phyloP scores from a whole-genome alignment of 2,797 vertebrate species.

The Rousettus madagascariensis region DNA sequence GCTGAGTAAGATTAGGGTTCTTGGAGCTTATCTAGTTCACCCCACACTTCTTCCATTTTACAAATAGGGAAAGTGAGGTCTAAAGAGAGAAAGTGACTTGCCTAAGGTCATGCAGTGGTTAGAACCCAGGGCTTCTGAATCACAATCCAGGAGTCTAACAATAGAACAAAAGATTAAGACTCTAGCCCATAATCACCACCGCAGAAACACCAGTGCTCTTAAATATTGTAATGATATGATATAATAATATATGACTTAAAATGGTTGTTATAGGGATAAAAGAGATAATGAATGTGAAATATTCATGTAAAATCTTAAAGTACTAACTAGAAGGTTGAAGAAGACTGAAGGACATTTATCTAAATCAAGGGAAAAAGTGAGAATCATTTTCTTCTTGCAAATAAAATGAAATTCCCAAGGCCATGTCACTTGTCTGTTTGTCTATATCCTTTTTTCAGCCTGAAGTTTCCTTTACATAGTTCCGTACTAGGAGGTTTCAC shows the following conservation, averaged over 20 bases:
- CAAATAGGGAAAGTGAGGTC: neutral
- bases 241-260: neutral
- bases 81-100: constrained; percentile 2
- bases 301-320: neutral
- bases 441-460: neutral
- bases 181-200: neutral
- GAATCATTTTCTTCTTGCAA: constrained; percentile 6
- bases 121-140: constrained; percentile 9
- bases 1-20: neutral
- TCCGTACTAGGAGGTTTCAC: neutral
- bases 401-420: constrained; percentile 38
- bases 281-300: constrained; percentile 21
- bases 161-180: constrained; percentile 24
- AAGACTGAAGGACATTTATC: neutral
- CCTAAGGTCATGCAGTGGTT: neutral
- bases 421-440: neutral
- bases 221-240: neutral
- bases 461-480: constrained; percentile 41
- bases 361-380: neutral
- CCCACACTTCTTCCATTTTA: neutral
- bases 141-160: neutral
- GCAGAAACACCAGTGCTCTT: neutral
- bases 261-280: neutral
- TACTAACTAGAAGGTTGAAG: neutral
- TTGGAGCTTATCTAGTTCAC: neutral